Evolutionary conservation across 2,888 invertebrate genomes (phyloP).

Genomic region (Cryptocephalus primarius): DNA sequence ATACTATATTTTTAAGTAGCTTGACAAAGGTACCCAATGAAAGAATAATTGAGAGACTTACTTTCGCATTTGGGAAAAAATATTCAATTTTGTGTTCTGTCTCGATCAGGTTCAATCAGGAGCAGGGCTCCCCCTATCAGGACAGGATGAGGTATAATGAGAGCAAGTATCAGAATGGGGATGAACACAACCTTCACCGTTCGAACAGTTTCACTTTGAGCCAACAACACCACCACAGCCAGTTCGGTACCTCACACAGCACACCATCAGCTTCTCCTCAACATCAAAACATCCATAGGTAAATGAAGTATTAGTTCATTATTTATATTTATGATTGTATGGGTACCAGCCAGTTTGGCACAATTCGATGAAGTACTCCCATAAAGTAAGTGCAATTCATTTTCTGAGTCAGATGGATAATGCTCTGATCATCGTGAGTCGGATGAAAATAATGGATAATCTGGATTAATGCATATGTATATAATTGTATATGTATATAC

Average conservation of each 20-base stretch:
- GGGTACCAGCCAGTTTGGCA: no score
- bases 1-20: no score
- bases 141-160: slow-evolving; percentile 19
- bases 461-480: no score
- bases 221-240: slow-evolving; percentile 40
- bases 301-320: background rate
- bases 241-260: slow-evolving; percentile 39
- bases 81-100: background rate
- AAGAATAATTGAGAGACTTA: no score
- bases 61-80: no score
- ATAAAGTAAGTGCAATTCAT: no score
- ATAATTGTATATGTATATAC: no score
- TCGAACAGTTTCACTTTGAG: slow-evolving; percentile 49
- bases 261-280: slow-evolving; percentile 54
- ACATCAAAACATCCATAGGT: slow-evolving; percentile 44
- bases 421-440: no score
- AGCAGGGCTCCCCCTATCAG: slow-evolving; percentile 14
- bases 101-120: slow-evolving; percentile 8
- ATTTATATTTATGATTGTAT: background rate
- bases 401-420: no score
- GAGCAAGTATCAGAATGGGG: slow-evolving; percentile 27
- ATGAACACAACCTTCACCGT: slow-evolving; percentile 38
- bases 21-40: no score
- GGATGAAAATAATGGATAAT: no score
- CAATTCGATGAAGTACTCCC: no score